Evolutionary conservation across 2,888 invertebrate species (phyloP), one percentile per base, ranked within the genome.

Genomic region (Entomobrya proxima): DNA sequence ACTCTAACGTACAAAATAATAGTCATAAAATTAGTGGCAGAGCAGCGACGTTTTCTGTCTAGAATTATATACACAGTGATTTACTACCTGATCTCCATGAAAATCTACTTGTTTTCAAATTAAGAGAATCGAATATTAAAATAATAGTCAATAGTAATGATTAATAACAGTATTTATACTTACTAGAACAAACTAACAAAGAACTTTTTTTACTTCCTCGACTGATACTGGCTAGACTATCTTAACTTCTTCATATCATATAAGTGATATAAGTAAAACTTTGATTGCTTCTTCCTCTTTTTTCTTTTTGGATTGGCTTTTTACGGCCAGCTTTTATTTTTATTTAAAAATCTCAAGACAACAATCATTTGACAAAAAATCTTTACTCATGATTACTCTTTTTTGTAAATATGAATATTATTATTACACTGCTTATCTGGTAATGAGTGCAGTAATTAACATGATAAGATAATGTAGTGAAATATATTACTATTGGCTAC

Each of bases 401-500:
- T 55, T 55, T 58, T 58, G 13, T 58, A 24, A 21, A 27, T 21
- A 27, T 58, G 30, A 9, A 11, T 58, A 9, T 58, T 58, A 58
- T 5, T 18, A 52, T 52, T n/a, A n/a, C n/a, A 7, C 52, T 52
- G 21, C 52, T 18, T 52, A 52, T 55, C 55, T 55, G 27, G 9
- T 18, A 52, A 18, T 52, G 18, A 18, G 18, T 52, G 52, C 21
- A 52, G 21, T 52, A 18, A 27, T 27, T 11, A 27, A 27, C 24
- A 11, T 55, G 32, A n/a, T 61, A 61, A 61, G 61, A 61, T 61
- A 61, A 30, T 61, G 32, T 27, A 24, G 55, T 61, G 61, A 61
- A 32, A 61, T 61, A 61, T 61, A 61, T 61, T 61, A 61, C 32
- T 61, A 61, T 61, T 58, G 30, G 13, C 30, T 52, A 27, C 7